These are phyloP conservation scores for Nebria salina DNA, from an alignment of 2,888 invertebrate genomes.

Conservation along the genomic window DNA sequence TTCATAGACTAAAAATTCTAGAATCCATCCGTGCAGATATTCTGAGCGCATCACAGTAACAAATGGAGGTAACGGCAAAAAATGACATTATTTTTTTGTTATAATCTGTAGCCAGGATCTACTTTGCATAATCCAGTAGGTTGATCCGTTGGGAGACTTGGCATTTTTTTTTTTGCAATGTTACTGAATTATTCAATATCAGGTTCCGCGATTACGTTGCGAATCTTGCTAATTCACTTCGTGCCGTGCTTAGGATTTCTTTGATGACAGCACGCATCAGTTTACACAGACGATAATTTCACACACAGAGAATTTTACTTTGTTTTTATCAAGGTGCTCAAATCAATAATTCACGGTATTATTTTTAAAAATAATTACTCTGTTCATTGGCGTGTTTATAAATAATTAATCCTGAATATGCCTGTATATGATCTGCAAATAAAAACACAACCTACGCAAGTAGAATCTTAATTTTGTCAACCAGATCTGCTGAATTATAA, in stretches of 20 bases:
- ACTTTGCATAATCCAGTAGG: slow-evolving; percentile 42
- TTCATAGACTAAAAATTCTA: neutral
- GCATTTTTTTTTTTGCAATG: slow-evolving; percentile 25
- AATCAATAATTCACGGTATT: neutral
- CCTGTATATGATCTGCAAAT: neutral
- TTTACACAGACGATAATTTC: neutral
- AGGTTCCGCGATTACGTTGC: slow-evolving; percentile 41
- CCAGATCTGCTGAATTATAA: neutral
- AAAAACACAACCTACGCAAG: neutral
- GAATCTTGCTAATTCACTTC: slow-evolving; percentile 40
- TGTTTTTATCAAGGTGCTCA: neutral
- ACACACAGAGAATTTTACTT: neutral
- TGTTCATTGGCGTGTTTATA: neutral
- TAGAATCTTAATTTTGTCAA: neutral
- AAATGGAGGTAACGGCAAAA: neutral
- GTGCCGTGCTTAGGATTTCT: neutral
- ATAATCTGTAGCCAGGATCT: slow-evolving; percentile 16
- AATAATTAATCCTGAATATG: neutral
- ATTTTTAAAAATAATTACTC: neutral
- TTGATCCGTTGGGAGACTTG: slow-evolving; percentile 19
- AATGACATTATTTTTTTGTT: slow-evolving; percentile 6
- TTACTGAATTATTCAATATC: slow-evolving; percentile 45
- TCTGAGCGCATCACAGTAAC: slow-evolving; percentile 6
- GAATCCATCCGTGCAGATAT: neutral
- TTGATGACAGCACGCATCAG: slow-evolving; percentile 1